Conservation (phyloP, 2,888 invertebrate genomes). For the Eledona agricola region DNA sequence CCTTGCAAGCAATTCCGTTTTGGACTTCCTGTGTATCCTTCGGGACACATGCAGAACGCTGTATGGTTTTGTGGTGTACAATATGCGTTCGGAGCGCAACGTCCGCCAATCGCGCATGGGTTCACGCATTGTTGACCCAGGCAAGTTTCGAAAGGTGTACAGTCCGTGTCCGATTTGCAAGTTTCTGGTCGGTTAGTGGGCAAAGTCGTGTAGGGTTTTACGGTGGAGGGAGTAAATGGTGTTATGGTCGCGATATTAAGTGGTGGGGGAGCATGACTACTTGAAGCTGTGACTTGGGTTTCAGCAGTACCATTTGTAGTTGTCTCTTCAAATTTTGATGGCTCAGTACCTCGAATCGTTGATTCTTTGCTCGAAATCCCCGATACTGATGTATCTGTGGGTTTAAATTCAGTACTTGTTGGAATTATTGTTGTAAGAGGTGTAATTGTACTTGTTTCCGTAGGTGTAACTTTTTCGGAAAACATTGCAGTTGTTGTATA, state of each 20-base stretch:
- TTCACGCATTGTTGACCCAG: slow-evolving; percentile 71
- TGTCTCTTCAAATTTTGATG: slow-evolving; percentile 1
- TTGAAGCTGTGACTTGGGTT: slow-evolving; percentile 6
- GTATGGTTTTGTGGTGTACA: slow-evolving; percentile 72
- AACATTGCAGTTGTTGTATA: neutral
- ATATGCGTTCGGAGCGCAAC: slow-evolving; percentile 69
- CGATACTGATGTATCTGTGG: neutral
- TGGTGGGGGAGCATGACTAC: slow-evolving; percentile 5
- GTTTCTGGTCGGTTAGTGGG: slow-evolving; percentile 62
- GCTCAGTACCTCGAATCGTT: too few species aligned
- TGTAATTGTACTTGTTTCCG: neutral
- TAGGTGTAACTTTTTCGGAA: neutral
- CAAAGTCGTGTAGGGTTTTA: slow-evolving; percentile 60
- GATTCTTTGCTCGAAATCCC: neutral
- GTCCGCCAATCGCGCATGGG: slow-evolving; percentile 66
- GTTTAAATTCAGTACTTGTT: neutral
- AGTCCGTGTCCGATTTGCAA: slow-evolving; percentile 72
- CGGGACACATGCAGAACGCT: slow-evolving; percentile 71
- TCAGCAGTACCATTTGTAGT: neutral
- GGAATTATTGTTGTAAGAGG: neutral
- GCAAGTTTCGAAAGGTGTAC: slow-evolving; percentile 71
- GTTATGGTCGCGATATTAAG: slow-evolving; percentile 16
- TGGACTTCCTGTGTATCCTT: slow-evolving; percentile 65
- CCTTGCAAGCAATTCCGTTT: slow-evolving; percentile 70
- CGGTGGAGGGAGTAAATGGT: slow-evolving; percentile 35